A percentile compares a stretch with the other conserved stretches of the same genome.
These are phyloP conservation scores for Portunus trituberculatus DNA, from an alignment of 1,140 invertebrate species.

Conservation along the genomic window DNA sequence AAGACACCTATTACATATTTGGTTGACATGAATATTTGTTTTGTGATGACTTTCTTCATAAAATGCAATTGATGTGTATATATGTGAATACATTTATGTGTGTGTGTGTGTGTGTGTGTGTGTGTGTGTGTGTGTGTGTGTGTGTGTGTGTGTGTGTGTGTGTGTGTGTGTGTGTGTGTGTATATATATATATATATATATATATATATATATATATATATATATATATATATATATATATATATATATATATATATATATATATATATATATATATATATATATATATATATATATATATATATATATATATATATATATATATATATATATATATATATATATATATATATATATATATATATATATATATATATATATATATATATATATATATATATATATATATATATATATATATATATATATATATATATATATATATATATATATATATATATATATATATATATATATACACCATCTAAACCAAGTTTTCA, in stretches of 20 bases:
- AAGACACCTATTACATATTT: neutral
- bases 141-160: neutral
- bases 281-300: neutral
- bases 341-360: conserved; percentile 40
- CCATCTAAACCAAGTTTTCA: too few relatives aligned
- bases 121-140: neutral
- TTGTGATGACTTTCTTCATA: neutral
- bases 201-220: conserved; percentile 44
- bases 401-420: too few relatives aligned
- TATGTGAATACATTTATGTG: neutral
- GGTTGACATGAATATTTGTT: neutral
- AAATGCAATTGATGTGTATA: neutral
- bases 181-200: conserved; percentile 35
- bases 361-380: conserved; percentile 41
- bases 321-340: neutral
- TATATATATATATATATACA: too few relatives aligned
- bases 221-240: conserved; percentile 42
- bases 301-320: neutral
- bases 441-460: too few relatives aligned
- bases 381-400: too few relatives aligned
- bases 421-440: too few relatives aligned
- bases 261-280: conserved; percentile 50
- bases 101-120: neutral
- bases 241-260: conserved; percentile 26
- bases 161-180: conserved; percentile 45